Evolutionary conservation across 2,888 invertebrate genomes (phyloP), one percentile per base, ranked within the genome.

Genomic region (Syrista parreyssii): DNA sequence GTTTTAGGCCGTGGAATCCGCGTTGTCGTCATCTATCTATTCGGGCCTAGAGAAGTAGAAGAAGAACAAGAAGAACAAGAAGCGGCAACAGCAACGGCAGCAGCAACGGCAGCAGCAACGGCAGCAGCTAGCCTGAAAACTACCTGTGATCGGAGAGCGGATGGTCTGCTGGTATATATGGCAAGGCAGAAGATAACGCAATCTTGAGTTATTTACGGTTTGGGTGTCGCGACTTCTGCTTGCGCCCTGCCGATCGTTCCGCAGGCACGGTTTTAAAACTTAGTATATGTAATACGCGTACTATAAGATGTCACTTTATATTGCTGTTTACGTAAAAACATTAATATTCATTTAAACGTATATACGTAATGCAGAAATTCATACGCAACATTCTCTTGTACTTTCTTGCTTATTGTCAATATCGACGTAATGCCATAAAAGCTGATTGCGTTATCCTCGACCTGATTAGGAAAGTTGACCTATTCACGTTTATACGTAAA

Each of bases 201-300:
- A 85, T 86, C 84, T 83, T 83, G 85, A 86, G 85, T 86, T 86
- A 86, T 86, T 86, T 86, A 86, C 84, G 86, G 81, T 83, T 79
- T 75, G 80, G 82, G 79, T 83, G 83, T 80, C 78, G 79, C 80
- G 79, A 80, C 79, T 81, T 76, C 80, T 82, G 79, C 78, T 35
- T 40, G 75, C 78, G 75, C 78, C 75, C 78, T 75, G 78, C 78
- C 75, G 78, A 78, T 71, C 78, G 78, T 78, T 75, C 78, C 72
- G 75, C 78, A 72, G 75, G 78, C 72, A 36, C 75, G 75, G 73
- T 72, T 71, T 78, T 75, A 75, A 76, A 40, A 40, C 40, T 69
- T 40, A 34, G 74, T 69, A 32, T 40, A 69, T 74, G 74, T 74
- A 77, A 40, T 40, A 77, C 15, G 40, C 40, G 15, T 40, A 1